These are phyloP conservation scores for Drosophila antonietae DNA, from an alignment of 2,888 invertebrate genomes.

Conservation along the genomic window DNA sequence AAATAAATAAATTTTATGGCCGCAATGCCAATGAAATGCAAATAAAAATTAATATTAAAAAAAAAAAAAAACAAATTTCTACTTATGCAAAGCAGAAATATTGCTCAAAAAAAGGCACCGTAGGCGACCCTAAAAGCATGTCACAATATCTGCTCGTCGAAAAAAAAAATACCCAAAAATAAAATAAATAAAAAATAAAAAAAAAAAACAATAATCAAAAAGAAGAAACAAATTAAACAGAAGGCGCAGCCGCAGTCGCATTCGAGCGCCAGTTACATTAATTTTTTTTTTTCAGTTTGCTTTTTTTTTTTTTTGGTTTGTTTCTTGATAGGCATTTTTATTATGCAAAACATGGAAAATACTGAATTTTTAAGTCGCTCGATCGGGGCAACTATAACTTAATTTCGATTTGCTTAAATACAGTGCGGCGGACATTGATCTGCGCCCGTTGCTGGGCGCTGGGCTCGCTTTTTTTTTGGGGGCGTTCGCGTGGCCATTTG, in stretches of 20 bases:
- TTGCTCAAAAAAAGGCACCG: slow-evolving; percentile 72
- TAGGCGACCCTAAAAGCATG: slow-evolving; percentile 72
- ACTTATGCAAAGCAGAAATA: slow-evolving; percentile 80
- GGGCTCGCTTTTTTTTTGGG: slow-evolving; percentile 19
- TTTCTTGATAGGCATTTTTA: slow-evolving; percentile 71
- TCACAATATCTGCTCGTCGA: slow-evolving; percentile 70
- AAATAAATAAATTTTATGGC: slow-evolving; percentile 72
- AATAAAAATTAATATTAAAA: slow-evolving; percentile 59
- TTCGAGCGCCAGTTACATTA: slow-evolving; percentile 74
- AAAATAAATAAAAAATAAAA: neutral
- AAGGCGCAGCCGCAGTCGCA: slow-evolving; percentile 55
- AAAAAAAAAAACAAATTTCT: slow-evolving; percentile 62
- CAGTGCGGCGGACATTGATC: slow-evolving; percentile 68
- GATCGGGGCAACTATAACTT: slow-evolving; percentile 63
- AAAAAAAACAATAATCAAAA: slow-evolving; percentile 14
- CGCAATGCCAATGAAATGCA: slow-evolving; percentile 75
- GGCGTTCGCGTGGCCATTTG: slow-evolving; percentile 45
- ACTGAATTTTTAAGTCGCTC: slow-evolving; percentile 67
- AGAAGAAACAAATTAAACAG: slow-evolving; percentile 36
- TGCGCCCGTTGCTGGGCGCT: slow-evolving; percentile 35
- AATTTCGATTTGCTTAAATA: slow-evolving; percentile 52
- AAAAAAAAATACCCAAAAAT: slow-evolving; percentile 18
- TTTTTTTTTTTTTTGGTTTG: slow-evolving; percentile 33
- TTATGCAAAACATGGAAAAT: slow-evolving; percentile 80
- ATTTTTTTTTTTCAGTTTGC: slow-evolving; percentile 41